A percentile compares a stretch with the other conserved stretches of the same genome.
phyloP scores from a whole-genome alignment of 2,797 vertebrate genomes.

The Pempheris klunzingeri region DNA sequence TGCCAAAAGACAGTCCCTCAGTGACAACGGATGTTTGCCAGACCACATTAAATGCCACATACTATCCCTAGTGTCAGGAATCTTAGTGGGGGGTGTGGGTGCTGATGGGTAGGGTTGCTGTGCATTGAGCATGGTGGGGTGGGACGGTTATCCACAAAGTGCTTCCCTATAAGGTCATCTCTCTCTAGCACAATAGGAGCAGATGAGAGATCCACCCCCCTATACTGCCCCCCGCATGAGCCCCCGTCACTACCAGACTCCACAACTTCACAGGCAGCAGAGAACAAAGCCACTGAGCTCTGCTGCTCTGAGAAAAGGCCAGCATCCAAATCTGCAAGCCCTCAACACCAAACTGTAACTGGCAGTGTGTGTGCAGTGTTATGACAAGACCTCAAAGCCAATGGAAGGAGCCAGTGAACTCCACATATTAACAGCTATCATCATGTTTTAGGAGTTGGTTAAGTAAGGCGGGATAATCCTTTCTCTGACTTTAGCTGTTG shows the following conservation, averaged over 20 bases:
- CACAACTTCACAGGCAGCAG: constrained; percentile 58
- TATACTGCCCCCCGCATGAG: constrained; percentile 17
- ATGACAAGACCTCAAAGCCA: constrained; percentile 18
- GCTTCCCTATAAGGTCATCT: constrained; percentile 93
- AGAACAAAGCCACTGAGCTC: constrained; percentile 58
- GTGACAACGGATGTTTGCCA: constrained; percentile 84
- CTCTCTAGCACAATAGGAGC: constrained; percentile 85
- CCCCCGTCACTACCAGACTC: constrained; percentile 42
- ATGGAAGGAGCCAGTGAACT: not conserved
- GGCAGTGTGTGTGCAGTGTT: constrained; percentile 24
- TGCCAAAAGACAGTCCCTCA: constrained; percentile 69
- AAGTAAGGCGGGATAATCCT: not conserved
- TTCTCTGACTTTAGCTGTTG: not conserved
- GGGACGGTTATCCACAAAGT: constrained; percentile 76
- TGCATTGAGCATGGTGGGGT: constrained; percentile 58
- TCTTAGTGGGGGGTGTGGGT: constrained; percentile 80
- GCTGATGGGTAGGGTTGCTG: constrained; percentile 75
- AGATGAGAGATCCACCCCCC: constrained; percentile 73
- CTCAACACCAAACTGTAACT: constrained; percentile 40
- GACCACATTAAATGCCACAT: constrained; percentile 88
- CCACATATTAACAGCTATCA: not conserved
- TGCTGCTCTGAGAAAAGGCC: constrained; percentile 45
- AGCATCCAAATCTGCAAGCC: constrained; percentile 38
- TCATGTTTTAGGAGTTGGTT: constrained; percentile 1
- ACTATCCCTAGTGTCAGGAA: constrained; percentile 87